A percentile compares a stretch with the other conserved stretches of the same genome.
Evolutionary conservation across 2,113 vertebrate genomes (phyloP).

Genomic region (Trichechus manatus): DNA sequence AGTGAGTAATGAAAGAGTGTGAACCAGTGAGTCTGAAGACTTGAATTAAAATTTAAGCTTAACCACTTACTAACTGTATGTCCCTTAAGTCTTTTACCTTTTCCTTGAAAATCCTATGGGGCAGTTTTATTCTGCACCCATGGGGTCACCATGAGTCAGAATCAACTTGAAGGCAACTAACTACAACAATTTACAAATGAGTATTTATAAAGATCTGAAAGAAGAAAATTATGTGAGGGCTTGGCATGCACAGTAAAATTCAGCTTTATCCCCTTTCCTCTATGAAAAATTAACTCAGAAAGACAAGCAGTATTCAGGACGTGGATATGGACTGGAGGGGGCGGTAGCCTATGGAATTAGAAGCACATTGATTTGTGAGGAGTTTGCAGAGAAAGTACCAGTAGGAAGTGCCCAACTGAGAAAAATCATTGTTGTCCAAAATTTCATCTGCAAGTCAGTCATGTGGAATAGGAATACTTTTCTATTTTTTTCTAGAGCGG

Average conservation of each 20-base stretch:
- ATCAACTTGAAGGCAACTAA: too few species aligned
- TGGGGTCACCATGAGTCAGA: too few species aligned
- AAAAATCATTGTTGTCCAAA: neutral
- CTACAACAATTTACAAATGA: neutral
- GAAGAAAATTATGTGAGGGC: neutral
- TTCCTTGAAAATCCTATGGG: neutral
- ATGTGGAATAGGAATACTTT: neutral
- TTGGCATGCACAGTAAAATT: conserved; percentile 22
- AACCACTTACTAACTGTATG: neutral
- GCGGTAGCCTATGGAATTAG: neutral
- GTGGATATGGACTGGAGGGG: neutral
- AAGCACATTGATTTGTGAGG: neutral
- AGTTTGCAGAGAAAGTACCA: neutral
- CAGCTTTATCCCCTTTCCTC: neutral
- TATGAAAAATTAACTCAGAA: conserved; percentile 27
- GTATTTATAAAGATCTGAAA: neutral
- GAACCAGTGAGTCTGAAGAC: neutral
- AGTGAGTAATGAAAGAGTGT: neutral
- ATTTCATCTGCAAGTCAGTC: neutral
- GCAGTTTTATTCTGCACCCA: neutral
- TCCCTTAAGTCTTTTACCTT: neutral
- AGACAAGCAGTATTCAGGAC: neutral
- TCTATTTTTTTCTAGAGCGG: too few species aligned
- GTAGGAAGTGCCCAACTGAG: neutral
- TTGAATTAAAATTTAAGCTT: neutral